These are phyloP conservation scores for Perodicticus potto DNA, from an alignment of 2,797 vertebrate species.

Conservation along the genomic window DNA sequence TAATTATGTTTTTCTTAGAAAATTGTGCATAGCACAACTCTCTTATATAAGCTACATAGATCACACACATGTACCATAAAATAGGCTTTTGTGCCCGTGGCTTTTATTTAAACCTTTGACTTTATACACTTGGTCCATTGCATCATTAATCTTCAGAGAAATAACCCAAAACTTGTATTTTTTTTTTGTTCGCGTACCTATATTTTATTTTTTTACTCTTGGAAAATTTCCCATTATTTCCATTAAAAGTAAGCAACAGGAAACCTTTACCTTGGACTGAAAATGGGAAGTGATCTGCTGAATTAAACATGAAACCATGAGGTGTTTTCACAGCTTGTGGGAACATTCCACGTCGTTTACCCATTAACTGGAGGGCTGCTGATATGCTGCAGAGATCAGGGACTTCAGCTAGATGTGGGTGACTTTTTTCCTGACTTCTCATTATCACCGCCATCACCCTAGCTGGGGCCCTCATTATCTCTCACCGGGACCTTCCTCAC, in stretches of 20 bases:
- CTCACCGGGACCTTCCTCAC: neutral
- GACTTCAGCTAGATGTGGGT: neutral
- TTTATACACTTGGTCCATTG: neutral
- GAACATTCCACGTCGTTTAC: neutral
- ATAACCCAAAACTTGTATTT: constrained; percentile 1
- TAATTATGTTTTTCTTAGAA: neutral
- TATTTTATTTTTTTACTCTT: neutral
- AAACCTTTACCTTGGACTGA: neutral
- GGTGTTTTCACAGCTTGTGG: neutral
- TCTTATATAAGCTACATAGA: neutral
- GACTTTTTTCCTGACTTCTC: neutral
- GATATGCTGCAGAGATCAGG: neutral
- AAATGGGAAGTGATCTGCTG: neutral
- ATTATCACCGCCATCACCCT: neutral
- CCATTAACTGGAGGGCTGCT: neutral
- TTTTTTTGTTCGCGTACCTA: constrained; percentile 24
- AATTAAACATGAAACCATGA: constrained; percentile 38
- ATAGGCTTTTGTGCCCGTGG: neutral
- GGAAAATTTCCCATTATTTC: constrained; percentile 24
- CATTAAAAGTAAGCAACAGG: neutral
- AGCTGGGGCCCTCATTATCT: neutral
- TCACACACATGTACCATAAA: neutral
- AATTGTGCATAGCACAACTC: neutral
- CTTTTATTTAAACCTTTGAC: neutral
- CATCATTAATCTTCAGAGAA: neutral